Conservation (phyloP, 2,888 invertebrate genomes). For the Meliscaeva auricollis region DNA sequence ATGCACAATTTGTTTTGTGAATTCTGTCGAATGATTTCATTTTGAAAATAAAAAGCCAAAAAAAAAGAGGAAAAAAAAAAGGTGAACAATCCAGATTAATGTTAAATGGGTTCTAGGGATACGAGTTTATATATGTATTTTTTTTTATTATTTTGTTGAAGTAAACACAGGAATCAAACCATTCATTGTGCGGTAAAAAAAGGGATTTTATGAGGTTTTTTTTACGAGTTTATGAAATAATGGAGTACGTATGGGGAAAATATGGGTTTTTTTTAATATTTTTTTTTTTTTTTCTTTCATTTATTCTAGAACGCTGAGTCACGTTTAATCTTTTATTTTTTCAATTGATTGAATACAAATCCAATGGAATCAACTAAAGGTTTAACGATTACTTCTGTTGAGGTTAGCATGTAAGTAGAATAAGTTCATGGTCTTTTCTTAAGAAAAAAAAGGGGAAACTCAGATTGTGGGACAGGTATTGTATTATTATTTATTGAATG, state of each 20-base stretch:
- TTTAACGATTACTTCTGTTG: constrained; percentile 20
- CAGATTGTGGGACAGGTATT: background rate
- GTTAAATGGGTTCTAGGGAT: constrained; percentile 23
- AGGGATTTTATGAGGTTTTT: constrained; percentile 12
- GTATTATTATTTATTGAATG: constrained; percentile 1
- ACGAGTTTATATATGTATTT: background rate
- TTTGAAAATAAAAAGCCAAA: constrained; percentile 11
- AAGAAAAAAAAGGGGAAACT: background rate
- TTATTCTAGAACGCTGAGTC: constrained; percentile 8
- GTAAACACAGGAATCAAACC: constrained; percentile 13
- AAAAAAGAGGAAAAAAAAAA: background rate
- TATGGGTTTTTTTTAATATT: background rate
- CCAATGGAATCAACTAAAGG: background rate
- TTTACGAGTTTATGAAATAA: background rate
- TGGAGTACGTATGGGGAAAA: background rate
- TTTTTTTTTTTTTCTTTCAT: constrained; percentile 8
- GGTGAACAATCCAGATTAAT: constrained; percentile 40
- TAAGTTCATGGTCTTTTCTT: constrained; percentile 3
- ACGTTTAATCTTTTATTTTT: constrained; percentile 48
- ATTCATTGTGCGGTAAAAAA: constrained; percentile 12
- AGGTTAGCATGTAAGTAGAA: constrained; percentile 4
- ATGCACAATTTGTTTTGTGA: constrained; percentile 71
- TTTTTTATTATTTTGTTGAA: constrained; percentile 1
- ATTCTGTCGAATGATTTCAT: constrained; percentile 67
- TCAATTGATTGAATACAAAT: constrained; percentile 44